Evolutionary conservation across 37 sponge, comb jelly and placozoan genomes (phyloP), one percentile per base, ranked within the genome.

Genomic region (Dysidea cf. avara): DNA sequence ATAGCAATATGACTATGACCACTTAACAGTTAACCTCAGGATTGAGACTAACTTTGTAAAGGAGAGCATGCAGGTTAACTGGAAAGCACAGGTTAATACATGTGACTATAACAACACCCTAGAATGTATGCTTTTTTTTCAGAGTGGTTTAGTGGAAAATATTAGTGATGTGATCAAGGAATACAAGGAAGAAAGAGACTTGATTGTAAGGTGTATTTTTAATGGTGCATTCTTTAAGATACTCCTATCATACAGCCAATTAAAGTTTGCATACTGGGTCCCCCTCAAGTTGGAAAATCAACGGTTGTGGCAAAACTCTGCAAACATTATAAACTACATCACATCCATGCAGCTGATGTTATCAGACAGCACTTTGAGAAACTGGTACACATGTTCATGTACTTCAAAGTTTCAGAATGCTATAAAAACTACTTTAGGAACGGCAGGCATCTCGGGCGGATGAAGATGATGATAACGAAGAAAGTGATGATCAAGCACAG

Each of bases 261-360:
- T 53, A 67, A 85, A 47, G 54, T 80, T 20, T 96, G 92, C 68
- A 80, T 96, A 2, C 67, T 96, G 64, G 96, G 96, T 26, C 89
- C 96, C 35, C 96, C 96, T 21, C 89, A 86, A 20, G 83, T 82
- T 0, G 96, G 96, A 29, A 96, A 96, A 64, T 76, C 86, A 11
- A 68, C 68, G 26, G 53, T 86, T 38, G 81, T 78, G 11, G 24
- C 62, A 20, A 83, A 85, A 34, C 69, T 96, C 36, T 96, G 96
- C 75, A 68, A 86, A 43, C 81, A 96, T 64, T 96, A 91, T 89
- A 91, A 96, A 49, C 87, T 96, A 13, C 89, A 96, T 54, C 96
- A 91, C 62, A 60, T 96, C 59, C 88, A 82, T 62, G 82, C 85
- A 30, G 86, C 83, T 46, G 90, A 85, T 18, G 89, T 96, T 32